Evolutionary conservation across 2,888 invertebrate species (phyloP).

Genomic region (Nomada lathburiana): DNA sequence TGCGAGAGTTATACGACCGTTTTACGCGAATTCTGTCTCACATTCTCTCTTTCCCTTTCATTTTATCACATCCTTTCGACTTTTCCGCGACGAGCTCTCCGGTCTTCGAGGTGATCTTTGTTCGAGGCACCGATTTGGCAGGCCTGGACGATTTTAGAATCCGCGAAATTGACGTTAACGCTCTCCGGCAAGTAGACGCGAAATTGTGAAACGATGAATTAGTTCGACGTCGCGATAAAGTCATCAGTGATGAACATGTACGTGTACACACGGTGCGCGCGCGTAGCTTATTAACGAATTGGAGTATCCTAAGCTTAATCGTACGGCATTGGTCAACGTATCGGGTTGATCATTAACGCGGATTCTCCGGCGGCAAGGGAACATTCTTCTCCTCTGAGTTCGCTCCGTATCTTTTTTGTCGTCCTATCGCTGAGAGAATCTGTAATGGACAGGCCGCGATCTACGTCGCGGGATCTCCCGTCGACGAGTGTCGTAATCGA

Average conservation of each 20-base stretch:
- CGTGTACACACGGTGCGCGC: too few relatives aligned
- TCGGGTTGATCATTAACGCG: not conserved
- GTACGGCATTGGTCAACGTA: not conserved
- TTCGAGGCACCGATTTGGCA: not conserved
- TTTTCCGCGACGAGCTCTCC: not conserved
- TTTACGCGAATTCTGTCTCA: not conserved
- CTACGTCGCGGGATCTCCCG: slow-evolving; percentile 17
- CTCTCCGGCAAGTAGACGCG: too few relatives aligned
- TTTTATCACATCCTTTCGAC: not conserved
- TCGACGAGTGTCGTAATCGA: slow-evolving; percentile 20
- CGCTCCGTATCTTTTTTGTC: slow-evolving; percentile 11
- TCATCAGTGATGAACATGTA: too few relatives aligned
- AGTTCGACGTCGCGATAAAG: not conserved
- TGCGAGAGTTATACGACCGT: not conserved
- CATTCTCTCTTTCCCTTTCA: not conserved
- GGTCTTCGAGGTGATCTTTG: slow-evolving; percentile 19
- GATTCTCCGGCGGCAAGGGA: not conserved
- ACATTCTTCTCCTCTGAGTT: slow-evolving; percentile 16
- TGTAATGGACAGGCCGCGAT: not conserved
- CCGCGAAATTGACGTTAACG: not conserved
- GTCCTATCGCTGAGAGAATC: slow-evolving; percentile 5
- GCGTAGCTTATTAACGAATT: not conserved
- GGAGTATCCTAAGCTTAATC: not conserved
- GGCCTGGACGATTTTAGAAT: slow-evolving; percentile 1
- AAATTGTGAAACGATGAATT: not conserved